These are phyloP conservation scores for Planococcus citri DNA, from an alignment of 1,140 invertebrate species.

Conservation along the genomic window DNA sequence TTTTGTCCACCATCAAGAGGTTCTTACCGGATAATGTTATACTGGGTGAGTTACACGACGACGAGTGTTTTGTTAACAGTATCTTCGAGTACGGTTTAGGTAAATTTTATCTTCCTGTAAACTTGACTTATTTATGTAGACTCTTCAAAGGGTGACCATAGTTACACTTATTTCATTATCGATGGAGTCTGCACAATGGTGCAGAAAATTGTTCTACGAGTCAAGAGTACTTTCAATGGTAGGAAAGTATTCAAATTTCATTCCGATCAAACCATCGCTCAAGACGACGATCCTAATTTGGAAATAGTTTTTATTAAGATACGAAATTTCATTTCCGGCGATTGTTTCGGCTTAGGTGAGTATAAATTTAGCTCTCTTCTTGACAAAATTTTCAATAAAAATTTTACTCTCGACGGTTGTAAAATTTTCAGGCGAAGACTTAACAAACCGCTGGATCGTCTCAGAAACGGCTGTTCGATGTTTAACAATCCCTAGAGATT, in stretches of 20 bases:
- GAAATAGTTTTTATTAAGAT: slow-evolving; percentile 35
- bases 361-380: background rate
- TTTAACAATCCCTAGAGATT: slow-evolving; percentile 46
- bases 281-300: slow-evolving; percentile 26
- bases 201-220: slow-evolving; percentile 38
- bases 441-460: slow-evolving; percentile 44
- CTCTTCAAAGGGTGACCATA: slow-evolving; percentile 44
- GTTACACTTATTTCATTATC: slow-evolving; percentile 48
- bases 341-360: slow-evolving; percentile 35
- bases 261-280: slow-evolving; percentile 31
- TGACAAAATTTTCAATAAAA: background rate
- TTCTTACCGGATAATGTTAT: slow-evolving; percentile 41
- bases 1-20: slow-evolving; percentile 44
- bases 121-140: no score
- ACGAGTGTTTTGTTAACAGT: background rate
- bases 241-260: slow-evolving; percentile 33
- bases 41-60: slow-evolving; percentile 21
- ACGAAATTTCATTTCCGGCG: slow-evolving; percentile 32
- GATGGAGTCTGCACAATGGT: slow-evolving; percentile 47
- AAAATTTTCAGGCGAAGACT: slow-evolving; percentile 41
- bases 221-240: slow-evolving; percentile 30
- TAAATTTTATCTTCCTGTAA: no score
- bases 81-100: no score
- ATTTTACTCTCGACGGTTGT: background rate
- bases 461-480: slow-evolving; percentile 41